phyloP scores from a whole-genome alignment of 2,888 invertebrate species.

The Drosophila bunnanda region DNA sequence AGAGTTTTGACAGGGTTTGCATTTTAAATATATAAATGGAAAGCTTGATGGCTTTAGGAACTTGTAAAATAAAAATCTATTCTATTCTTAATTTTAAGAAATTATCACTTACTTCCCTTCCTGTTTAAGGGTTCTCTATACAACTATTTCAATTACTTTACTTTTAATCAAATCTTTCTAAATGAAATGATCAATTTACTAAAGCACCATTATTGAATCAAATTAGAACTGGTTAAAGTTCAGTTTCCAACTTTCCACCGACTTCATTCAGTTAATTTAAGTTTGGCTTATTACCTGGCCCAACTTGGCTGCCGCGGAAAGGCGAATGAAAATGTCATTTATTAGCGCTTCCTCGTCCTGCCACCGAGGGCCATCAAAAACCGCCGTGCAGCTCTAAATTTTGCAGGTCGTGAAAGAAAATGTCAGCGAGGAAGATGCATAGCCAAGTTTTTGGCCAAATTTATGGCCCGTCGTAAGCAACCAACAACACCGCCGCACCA shows the following conservation, averaged over 20 bases:
- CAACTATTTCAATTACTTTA: background rate
- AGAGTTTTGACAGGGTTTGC: background rate
- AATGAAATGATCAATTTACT: background rate
- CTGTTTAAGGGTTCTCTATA: background rate
- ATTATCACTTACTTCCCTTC: background rate
- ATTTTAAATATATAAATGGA: constrained; percentile 5
- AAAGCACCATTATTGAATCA: background rate
- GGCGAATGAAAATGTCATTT: constrained; percentile 62
- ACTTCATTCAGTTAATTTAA: constrained; percentile 44
- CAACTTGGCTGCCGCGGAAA: constrained; percentile 21
- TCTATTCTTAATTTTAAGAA: no score
- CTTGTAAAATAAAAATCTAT: no score
- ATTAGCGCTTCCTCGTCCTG: constrained; percentile 63
- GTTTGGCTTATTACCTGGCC: constrained; percentile 28
- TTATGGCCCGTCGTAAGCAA: constrained; percentile 56
- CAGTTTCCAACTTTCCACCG: background rate
- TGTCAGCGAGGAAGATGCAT: constrained; percentile 62
- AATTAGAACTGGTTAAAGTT: background rate
- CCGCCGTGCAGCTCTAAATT: constrained; percentile 68
- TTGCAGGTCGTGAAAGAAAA: constrained; percentile 67
- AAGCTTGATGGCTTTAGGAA: background rate
- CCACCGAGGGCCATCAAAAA: constrained; percentile 61
- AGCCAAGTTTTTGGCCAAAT: constrained; percentile 54
- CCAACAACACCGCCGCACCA: constrained; percentile 23
- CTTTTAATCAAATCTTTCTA: background rate